Conservation (phyloP, 2,888 invertebrate species). For the Drosophila demipolita region DNA sequence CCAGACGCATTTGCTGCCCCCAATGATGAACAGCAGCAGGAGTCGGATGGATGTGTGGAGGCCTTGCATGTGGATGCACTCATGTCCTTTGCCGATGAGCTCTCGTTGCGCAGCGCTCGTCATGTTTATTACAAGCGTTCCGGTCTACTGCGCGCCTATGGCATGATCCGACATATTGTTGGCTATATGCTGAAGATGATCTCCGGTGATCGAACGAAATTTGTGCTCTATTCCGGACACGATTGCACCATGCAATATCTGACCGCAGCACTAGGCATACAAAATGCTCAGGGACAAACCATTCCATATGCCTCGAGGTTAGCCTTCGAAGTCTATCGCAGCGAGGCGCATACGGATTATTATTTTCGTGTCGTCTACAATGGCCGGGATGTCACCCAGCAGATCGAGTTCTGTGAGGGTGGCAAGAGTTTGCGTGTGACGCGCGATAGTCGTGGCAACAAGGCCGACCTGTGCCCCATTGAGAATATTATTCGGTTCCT, state of each 20-base stretch:
- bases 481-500: constrained; percentile 95
- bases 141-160: constrained; percentile 92
- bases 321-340: constrained; percentile 94
- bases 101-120: constrained; percentile 88
- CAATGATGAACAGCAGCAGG: not conserved
- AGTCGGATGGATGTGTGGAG: constrained; percentile 87
- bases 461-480: constrained; percentile 91
- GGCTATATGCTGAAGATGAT: constrained; percentile 93
- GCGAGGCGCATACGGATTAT: constrained; percentile 88
- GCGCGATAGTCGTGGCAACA: constrained; percentile 85
- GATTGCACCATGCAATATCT: constrained; percentile 95
- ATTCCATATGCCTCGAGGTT: constrained; percentile 95
- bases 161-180: constrained; percentile 92
- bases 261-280: constrained; percentile 91
- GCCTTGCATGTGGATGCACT: constrained; percentile 91
- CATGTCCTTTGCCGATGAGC: constrained; percentile 93
- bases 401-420: constrained; percentile 91
- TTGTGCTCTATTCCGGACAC: constrained; percentile 95
- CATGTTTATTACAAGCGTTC: constrained; percentile 87
- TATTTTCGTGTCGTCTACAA: constrained; percentile 94
- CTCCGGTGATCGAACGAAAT: constrained; percentile 90
- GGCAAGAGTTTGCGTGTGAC: constrained; percentile 86
- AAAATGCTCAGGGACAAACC: constrained; percentile 83
- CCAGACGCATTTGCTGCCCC: not conserved
- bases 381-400: constrained; percentile 93